Evolutionary conservation across 1,140 invertebrate genomes (phyloP).

Genomic region (Dryas iulia): DNA sequence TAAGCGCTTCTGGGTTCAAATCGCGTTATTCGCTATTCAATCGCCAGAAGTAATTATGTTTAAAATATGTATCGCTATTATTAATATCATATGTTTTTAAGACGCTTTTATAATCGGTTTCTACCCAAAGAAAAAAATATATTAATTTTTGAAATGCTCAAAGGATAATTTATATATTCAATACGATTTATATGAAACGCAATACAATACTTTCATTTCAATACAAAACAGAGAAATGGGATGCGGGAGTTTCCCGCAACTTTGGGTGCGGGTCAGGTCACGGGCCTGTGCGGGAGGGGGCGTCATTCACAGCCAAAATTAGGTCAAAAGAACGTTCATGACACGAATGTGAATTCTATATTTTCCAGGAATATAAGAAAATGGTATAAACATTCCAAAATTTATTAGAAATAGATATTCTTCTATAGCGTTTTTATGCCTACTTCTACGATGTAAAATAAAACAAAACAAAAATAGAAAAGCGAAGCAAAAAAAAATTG

Average conservation of each 20-base stretch:
- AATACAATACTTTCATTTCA: background rate
- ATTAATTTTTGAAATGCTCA: background rate
- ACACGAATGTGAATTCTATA: background rate
- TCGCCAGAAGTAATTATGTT: too few relatives aligned
- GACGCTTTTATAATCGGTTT: too few relatives aligned
- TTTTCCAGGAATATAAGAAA: background rate
- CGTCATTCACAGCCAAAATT: constrained; percentile 29
- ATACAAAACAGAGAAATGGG: background rate
- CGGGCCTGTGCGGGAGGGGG: constrained; percentile 11
- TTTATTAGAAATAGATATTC: too few relatives aligned
- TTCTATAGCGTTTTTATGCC: too few relatives aligned
- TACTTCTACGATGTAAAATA: too few relatives aligned
- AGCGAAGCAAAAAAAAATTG: too few relatives aligned
- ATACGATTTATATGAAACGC: background rate
- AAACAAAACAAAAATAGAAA: too few relatives aligned
- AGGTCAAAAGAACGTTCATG: constrained; percentile 24
- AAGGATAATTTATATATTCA: background rate
- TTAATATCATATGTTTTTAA: too few relatives aligned
- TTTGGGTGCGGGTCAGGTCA: constrained; percentile 18
- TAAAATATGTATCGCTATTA: too few relatives aligned
- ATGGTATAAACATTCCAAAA: background rate
- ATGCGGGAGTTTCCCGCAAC: constrained; percentile 6
- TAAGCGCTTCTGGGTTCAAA: too few relatives aligned
- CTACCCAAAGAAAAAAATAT: too few relatives aligned
- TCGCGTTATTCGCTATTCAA: too few relatives aligned